Evolutionary conservation across 1,140 invertebrate species (phyloP).

Genomic region (Leptinotarsa texana): DNA sequence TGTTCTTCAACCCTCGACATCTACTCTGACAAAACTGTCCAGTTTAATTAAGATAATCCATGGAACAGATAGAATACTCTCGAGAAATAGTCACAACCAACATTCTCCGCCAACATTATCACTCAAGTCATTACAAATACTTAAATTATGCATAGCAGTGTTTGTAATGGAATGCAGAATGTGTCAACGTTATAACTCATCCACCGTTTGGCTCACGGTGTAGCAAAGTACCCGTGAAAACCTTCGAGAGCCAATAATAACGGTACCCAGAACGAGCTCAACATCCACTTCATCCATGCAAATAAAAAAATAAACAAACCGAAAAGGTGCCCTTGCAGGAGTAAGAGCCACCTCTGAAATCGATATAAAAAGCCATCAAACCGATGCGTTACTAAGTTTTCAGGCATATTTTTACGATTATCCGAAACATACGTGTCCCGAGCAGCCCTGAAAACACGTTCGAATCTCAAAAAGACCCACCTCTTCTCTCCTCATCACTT

Average conservation of each 20-base stretch:
- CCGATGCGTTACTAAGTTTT: neutral
- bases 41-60: too few relatives aligned
- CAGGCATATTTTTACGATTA: neutral
- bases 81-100: too few relatives aligned
- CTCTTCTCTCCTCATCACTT: slow-evolving; percentile 91
- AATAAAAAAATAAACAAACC: slow-evolving; percentile 14
- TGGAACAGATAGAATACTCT: too few relatives aligned
- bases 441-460: slow-evolving; percentile 40
- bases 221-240: neutral
- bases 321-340: neutral
- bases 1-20: too few relatives aligned
- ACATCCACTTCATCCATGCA: slow-evolving; percentile 5
- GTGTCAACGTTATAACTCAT: neutral
- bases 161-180: neutral
- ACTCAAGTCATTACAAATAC: too few relatives aligned
- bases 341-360: slow-evolving; percentile 3
- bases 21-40: too few relatives aligned
- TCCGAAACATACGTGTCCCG: neutral
- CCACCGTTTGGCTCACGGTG: neutral
- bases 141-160: too few relatives aligned
- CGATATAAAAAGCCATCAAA: slow-evolving; percentile 13
- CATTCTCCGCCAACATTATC: too few relatives aligned
- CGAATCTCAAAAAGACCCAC: slow-evolving; percentile 64
- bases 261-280: neutral
- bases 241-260: neutral